Base-by-base conservation (phyloP, 2,113 vertebrate species). In the Danionella cerebrum region DNA sequence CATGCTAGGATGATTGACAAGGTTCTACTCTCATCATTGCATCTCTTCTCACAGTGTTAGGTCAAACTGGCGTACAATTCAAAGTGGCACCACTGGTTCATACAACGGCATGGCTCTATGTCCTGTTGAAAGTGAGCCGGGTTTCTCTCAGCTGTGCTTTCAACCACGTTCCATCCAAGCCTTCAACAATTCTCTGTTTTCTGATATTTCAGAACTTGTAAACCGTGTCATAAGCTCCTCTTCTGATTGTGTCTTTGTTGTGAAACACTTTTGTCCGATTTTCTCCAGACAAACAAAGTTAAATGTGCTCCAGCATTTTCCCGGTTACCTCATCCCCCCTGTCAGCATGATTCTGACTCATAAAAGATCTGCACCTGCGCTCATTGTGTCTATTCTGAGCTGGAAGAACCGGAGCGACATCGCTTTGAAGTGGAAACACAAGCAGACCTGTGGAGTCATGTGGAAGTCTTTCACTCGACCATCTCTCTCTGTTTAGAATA, bases 341-440 rank as follows among this genome's bases (percentile, higher is more conserved):
- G 57, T 45, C 57, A 60, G 57, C 57, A 5, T 60, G 57, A 60
- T 29, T 60, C 42, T 63, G 59, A 63, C 36, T 63, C 42, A 63
- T 48, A 63, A 63, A 22, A 16, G 42, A 63, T 33, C 59, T 48
- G 59, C 59, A 63, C 59, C 59, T 63, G 59, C 59, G 36, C 42
- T 63, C 59, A 63, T 63, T 63, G 59, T 63, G 29, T 36, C 44
- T 63, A 14, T 35, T 48, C 57, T 60, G 57, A 44, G 57, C 38
- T 31, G 42, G 57, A 36, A 48, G 18, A 63, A 36, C 59, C 11
- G 19, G 59, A 48, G 59, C 16, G 48, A 47, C 44, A 24, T 68
- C 29, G 25, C 51, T 55, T 45, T 68, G 51, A 68, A 58, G 51
- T 47, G 29, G 35, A 47, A 63, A 63, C 27, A 48, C 27, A 47